Conservation (phyloP, 2,888 invertebrate species). For the Tridacna crocea region DNA sequence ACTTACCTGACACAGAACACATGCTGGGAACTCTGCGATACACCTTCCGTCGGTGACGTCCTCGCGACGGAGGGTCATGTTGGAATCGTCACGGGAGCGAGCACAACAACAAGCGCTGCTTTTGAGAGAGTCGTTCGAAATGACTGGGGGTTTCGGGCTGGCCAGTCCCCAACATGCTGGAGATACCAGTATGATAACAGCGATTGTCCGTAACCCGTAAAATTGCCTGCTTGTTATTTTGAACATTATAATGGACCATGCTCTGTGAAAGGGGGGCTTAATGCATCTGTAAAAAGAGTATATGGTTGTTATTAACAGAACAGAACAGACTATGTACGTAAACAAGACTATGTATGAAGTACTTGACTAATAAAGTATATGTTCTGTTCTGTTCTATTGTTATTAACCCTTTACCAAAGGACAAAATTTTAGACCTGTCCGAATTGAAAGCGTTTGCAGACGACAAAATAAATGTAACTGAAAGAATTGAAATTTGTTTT, state of each 20-base stretch:
- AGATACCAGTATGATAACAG: neutral
- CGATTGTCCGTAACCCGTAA: neutral
- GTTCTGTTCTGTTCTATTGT: no score
- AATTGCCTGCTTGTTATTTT: no score
- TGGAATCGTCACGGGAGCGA: slow-evolving; percentile 26
- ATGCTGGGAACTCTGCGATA: slow-evolving; percentile 22
- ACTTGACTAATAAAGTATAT: no score
- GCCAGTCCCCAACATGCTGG: slow-evolving; percentile 5
- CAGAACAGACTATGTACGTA: no score
- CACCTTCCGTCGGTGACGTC: slow-evolving; percentile 31
- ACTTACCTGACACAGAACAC: neutral
- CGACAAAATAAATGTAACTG: neutral
- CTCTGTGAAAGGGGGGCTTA: no score
- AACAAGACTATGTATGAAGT: no score
- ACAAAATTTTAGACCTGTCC: neutral
- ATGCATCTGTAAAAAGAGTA: no score
- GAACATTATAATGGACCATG: no score
- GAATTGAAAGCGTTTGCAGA: neutral
- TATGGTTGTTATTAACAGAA: no score
- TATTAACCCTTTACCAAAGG: neutral
- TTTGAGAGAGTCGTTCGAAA: slow-evolving; percentile 29
- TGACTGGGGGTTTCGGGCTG: slow-evolving; percentile 38
- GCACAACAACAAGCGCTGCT: slow-evolving; percentile 36
- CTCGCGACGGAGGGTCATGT: slow-evolving; percentile 39
- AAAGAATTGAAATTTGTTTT: neutral